These are phyloP conservation scores for Trachurus trachurus DNA, from an alignment of 2,797 vertebrate genomes.

Conservation along the genomic window DNA sequence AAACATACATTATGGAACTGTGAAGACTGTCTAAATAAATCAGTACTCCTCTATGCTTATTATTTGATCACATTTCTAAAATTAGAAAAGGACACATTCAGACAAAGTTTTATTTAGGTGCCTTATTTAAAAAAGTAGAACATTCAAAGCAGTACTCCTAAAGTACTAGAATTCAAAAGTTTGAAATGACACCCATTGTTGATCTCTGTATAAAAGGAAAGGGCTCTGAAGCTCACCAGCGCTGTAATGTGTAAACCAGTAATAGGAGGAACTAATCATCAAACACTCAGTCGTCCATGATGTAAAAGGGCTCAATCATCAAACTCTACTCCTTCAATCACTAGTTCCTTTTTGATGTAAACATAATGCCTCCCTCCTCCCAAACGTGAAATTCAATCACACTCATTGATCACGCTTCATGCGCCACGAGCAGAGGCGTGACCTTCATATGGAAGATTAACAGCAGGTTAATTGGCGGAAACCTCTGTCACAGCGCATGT, in stretches of 20 bases:
- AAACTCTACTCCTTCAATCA: not conserved
- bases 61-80: not conserved
- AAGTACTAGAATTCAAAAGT: not conserved
- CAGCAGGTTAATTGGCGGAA: slow-evolving; percentile 63
- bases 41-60: not conserved
- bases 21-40: not conserved
- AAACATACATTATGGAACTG: not conserved
- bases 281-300: not conserved
- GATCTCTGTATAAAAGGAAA: not conserved
- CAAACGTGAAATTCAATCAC: slow-evolving; percentile 35
- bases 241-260: slow-evolving; percentile 1
- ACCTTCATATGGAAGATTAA: slow-evolving; percentile 57
- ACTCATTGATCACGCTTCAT: slow-evolving; percentile 41
- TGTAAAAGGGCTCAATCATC: slow-evolving; percentile 12
- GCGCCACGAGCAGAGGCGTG: slow-evolving; percentile 32
- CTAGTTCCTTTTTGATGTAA: slow-evolving; percentile 23
- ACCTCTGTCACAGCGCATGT: slow-evolving; percentile 39
- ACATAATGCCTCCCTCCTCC: not conserved
- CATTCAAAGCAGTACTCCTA: not conserved
- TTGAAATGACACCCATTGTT: not conserved
- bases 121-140: too few species aligned
- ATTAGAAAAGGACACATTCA: too few species aligned
- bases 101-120: too few species aligned
- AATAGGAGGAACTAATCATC: not conserved
- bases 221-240: not conserved